phyloP scores from a whole-genome alignment of 2,113 vertebrate genomes.

The Melanostigma gelatinosum region DNA sequence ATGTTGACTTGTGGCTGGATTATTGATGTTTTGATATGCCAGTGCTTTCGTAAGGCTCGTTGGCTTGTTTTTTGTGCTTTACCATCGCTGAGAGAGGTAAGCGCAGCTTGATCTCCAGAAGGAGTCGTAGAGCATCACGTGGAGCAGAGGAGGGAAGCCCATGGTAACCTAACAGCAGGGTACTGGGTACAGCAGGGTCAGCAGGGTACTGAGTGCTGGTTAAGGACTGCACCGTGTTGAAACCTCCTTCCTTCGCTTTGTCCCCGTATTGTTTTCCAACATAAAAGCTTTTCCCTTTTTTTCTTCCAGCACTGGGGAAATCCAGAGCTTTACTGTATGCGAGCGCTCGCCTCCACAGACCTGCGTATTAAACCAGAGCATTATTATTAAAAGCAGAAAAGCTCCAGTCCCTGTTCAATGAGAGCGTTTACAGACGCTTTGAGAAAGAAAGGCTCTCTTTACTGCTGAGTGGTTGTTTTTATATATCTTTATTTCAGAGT shows the following conservation, averaged over 20 bases:
- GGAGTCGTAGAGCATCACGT: conserved; percentile 49
- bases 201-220: conserved; percentile 49
- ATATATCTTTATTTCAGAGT: conserved; percentile 41
- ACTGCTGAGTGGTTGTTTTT: conserved; percentile 20
- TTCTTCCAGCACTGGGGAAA: conserved; percentile 40
- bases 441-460: conserved; percentile 43
- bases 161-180: conserved; percentile 64
- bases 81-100: conserved; percentile 38
- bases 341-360: conserved; percentile 46
- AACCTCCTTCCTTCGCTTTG: conserved; percentile 25
- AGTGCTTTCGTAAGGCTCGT: conserved; percentile 50
- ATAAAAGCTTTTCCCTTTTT: conserved; percentile 44
- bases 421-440: conserved; percentile 58
- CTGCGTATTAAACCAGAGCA: conserved; percentile 55
- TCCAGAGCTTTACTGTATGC: conserved; percentile 69
- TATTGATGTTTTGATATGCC: conserved; percentile 62
- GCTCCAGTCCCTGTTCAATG: conserved; percentile 67
- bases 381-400: conserved; percentile 69
- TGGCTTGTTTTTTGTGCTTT: conserved; percentile 45
- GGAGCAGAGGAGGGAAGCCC: conserved; percentile 73
- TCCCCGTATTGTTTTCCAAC: conserved; percentile 55
- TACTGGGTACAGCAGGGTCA: too few relatives aligned
- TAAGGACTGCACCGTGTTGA: conserved; percentile 31
- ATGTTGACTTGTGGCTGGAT: conserved; percentile 51
- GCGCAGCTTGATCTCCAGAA: conserved; percentile 67